These are phyloP conservation scores for Pardosa pseudoannulata DNA, from an alignment of 2,888 invertebrate genomes.

Conservation along the genomic window DNA sequence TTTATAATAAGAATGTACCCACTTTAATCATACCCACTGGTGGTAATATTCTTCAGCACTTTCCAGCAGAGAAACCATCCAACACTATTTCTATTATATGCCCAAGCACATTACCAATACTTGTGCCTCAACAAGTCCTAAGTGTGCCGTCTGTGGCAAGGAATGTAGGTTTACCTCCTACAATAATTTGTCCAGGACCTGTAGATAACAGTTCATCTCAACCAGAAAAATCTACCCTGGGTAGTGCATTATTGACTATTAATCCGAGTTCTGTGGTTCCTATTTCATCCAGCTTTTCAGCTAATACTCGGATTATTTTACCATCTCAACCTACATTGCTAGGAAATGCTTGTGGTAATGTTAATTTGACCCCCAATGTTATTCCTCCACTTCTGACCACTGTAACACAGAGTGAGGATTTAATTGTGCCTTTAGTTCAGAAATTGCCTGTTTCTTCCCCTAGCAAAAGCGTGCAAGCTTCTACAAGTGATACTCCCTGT, in stretches of 20 bases:
- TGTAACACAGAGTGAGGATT: constrained; percentile 22
- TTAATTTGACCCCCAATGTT: constrained; percentile 31
- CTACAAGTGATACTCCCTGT: neutral
- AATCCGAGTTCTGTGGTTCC: constrained; percentile 59
- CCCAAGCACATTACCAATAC: constrained; percentile 53
- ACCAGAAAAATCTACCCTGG: constrained; percentile 37
- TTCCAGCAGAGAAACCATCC: constrained; percentile 48
- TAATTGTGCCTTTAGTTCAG: constrained; percentile 51
- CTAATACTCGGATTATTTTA: constrained; percentile 44
- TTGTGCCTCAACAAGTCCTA: constrained; percentile 60
- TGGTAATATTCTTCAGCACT: constrained; percentile 41
- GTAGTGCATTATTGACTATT: constrained; percentile 40
- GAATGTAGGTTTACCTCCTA: constrained; percentile 38
- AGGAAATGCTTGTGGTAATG: constrained; percentile 26
- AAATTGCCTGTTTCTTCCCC: constrained; percentile 4
- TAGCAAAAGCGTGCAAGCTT: neutral
- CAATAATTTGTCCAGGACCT: constrained; percentile 38
- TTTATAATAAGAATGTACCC: constrained; percentile 51
- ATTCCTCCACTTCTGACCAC: constrained; percentile 42
- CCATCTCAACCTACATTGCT: constrained; percentile 36
- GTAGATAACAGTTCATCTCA: constrained; percentile 33
- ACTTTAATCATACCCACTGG: constrained; percentile 56
- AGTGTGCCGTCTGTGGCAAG: constrained; percentile 59
- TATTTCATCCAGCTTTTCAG: constrained; percentile 59
- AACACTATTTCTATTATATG: constrained; percentile 57